These are phyloP conservation scores for Archocentrus centrarchus DNA, from an alignment of 2,113 vertebrate species.

Conservation along the genomic window DNA sequence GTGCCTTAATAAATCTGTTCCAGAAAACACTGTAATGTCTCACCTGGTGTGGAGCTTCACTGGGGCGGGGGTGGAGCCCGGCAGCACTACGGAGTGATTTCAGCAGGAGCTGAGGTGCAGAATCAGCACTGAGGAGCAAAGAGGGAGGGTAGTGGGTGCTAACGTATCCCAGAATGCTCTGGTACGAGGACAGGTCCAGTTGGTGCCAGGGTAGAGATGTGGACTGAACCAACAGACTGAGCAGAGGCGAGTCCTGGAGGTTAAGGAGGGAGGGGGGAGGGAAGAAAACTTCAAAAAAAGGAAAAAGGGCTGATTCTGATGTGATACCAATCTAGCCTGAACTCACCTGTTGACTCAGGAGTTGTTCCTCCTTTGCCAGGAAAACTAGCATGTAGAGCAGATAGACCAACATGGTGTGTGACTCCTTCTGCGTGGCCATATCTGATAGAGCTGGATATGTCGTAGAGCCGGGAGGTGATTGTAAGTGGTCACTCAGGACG, in stretches of 20 bases:
- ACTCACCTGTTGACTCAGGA: conserved; percentile 86
- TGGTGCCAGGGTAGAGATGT: conserved; percentile 93
- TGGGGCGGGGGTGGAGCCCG: conserved; percentile 84
- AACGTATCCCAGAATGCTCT: conserved; percentile 89
- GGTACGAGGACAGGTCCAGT: conserved; percentile 88
- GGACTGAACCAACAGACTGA: conserved; percentile 91
- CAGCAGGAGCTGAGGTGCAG: conserved; percentile 85
- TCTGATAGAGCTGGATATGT: conserved; percentile 62
- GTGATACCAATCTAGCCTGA: neutral
- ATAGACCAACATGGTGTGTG: conserved; percentile 89
- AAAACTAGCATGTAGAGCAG: conserved; percentile 94
- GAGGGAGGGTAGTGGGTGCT: conserved; percentile 91
- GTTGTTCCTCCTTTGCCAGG: conserved; percentile 91
- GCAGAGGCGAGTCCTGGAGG: conserved; percentile 88
- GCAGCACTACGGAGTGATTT: conserved; percentile 90
- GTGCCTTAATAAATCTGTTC: neutral
- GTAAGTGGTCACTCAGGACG: conserved; percentile 89
- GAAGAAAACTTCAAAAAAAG: neutral
- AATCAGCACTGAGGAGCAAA: conserved; percentile 85
- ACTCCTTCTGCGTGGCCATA: conserved; percentile 51
- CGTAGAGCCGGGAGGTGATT: conserved; percentile 77
- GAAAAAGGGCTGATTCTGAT: neutral
- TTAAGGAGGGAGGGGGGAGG: neutral
- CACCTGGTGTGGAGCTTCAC: conserved; percentile 85
- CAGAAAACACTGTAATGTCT: conserved; percentile 50